A percentile compares a stretch with the other conserved stretches of the same genome.
Evolutionary conservation across 1,140 invertebrate genomes (phyloP).

Genomic region (Thaumatotibia leucotreta): DNA sequence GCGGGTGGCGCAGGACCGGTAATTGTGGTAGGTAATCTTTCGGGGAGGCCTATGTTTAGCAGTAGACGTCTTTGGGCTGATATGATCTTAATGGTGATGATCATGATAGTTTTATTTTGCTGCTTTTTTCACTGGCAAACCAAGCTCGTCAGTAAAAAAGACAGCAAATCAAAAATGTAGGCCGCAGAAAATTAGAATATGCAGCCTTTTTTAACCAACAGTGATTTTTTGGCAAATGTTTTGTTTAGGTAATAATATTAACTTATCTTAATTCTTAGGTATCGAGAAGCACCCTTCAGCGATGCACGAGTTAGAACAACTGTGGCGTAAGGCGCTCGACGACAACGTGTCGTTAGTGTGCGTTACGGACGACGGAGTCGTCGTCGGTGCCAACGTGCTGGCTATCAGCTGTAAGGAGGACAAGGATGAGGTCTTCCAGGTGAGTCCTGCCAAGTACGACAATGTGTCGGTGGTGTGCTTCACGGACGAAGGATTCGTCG

Average conservation of each 20-base stretch:
- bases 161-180: no score
- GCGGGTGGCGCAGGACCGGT: no score
- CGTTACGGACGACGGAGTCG: slow-evolving; percentile 40
- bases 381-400: slow-evolving; percentile 55
- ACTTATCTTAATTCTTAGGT: slow-evolving; percentile 24
- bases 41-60: no score
- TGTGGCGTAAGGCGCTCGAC: slow-evolving; percentile 48
- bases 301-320: slow-evolving; percentile 38
- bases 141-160: no score
- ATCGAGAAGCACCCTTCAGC: slow-evolving; percentile 54
- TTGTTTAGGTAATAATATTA: background rate
- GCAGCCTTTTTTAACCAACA: no score
- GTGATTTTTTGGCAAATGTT: background rate
- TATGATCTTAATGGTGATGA: no score
- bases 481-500: background rate
- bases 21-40: no score
- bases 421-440: slow-evolving; percentile 50
- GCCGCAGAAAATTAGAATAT: no score
- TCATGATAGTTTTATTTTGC: no score
- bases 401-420: slow-evolving; percentile 47
- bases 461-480: slow-evolving; percentile 18
- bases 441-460: slow-evolving; percentile 40
- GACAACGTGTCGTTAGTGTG: slow-evolving; percentile 55
- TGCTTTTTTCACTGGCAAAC: no score
- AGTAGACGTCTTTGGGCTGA: no score